A percentile compares a stretch with the other conserved stretches of the same genome.
These are phyloP conservation scores for Poeciliopsis prolifica DNA, from an alignment of 2,113 vertebrate genomes.

Conservation along the genomic window DNA sequence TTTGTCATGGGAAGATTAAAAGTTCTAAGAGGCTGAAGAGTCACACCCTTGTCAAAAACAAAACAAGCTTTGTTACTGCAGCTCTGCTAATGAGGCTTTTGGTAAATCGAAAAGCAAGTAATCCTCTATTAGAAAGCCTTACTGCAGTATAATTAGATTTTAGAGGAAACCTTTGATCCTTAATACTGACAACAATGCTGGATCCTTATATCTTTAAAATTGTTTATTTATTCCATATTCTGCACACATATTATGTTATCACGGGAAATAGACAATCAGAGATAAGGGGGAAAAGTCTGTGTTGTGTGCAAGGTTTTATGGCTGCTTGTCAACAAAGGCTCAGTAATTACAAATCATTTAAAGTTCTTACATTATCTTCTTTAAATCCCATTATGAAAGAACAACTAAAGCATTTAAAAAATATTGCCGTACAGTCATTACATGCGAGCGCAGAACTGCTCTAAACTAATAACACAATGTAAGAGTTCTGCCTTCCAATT, in stretches of 20 bases:
- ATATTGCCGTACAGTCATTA: constrained; percentile 16
- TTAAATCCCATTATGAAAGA: not conserved
- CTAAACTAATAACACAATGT: constrained; percentile 28
- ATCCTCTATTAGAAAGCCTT: not conserved
- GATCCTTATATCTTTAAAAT: not conserved
- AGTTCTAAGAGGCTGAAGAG: constrained; percentile 8
- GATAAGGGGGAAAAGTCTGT: not conserved
- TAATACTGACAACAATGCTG: not conserved
- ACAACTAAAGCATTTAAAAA: not conserved
- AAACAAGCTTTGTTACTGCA: not conserved
- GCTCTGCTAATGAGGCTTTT: not conserved
- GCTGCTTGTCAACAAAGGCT: not conserved
- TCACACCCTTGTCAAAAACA: constrained; percentile 11
- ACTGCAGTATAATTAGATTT: not conserved
- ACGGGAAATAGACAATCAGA: not conserved
- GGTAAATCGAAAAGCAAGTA: not conserved
- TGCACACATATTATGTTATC: not conserved
- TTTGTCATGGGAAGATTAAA: constrained; percentile 14
- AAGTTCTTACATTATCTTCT: not conserved
- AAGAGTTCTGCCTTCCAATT: constrained; percentile 37
- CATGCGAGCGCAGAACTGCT: constrained; percentile 1
- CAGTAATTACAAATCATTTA: not conserved
- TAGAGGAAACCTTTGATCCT: not conserved
- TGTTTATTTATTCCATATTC: not conserved
- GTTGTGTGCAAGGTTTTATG: not conserved